phyloP scores from a whole-genome alignment of 1,140 invertebrate species.

The Gryon sp. region DNA sequence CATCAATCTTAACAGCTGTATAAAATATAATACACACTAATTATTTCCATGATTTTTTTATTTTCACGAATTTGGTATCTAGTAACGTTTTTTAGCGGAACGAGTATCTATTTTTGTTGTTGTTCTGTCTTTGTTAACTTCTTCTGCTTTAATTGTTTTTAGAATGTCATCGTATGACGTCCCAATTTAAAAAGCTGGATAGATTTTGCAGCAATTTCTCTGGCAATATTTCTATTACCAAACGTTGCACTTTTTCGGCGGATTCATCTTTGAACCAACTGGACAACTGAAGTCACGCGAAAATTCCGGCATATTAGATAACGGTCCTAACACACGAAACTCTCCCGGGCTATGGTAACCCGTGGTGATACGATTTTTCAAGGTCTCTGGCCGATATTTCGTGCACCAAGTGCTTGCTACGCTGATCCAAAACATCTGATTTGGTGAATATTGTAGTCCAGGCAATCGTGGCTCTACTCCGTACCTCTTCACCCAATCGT shows the following conservation, averaged over 20 bases:
- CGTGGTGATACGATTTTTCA: slow-evolving; percentile 87
- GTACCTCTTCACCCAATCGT: slow-evolving; percentile 84
- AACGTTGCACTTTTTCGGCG: slow-evolving; percentile 90
- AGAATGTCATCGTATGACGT: slow-evolving; percentile 4
- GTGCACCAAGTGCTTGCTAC: slow-evolving; percentile 86
- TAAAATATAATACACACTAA: slow-evolving; percentile 44
- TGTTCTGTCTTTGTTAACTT: slow-evolving; percentile 2
- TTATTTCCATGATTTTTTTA: too few species aligned
- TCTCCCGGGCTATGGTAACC: slow-evolving; percentile 88
- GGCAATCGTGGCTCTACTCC: slow-evolving; percentile 83
- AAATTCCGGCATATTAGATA: slow-evolving; percentile 95
- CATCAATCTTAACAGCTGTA: slow-evolving; percentile 35
- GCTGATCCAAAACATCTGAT: slow-evolving; percentile 90
- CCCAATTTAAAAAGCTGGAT: slow-evolving; percentile 14
- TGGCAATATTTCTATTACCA: slow-evolving; percentile 81
- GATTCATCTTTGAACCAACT: slow-evolving; percentile 91
- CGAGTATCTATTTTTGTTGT: background rate
- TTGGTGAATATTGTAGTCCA: slow-evolving; percentile 79
- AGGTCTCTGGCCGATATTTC: slow-evolving; percentile 85
- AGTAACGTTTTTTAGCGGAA: slow-evolving; percentile 27
- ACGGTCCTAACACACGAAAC: slow-evolving; percentile 91
- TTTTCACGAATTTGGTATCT: slow-evolving; percentile 28
- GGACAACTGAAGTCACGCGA: slow-evolving; percentile 92
- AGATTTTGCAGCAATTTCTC: background rate
- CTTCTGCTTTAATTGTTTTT: too few species aligned